phyloP scores from a whole-genome alignment of 2,888 invertebrate species.

The Dendrolimus pini region DNA sequence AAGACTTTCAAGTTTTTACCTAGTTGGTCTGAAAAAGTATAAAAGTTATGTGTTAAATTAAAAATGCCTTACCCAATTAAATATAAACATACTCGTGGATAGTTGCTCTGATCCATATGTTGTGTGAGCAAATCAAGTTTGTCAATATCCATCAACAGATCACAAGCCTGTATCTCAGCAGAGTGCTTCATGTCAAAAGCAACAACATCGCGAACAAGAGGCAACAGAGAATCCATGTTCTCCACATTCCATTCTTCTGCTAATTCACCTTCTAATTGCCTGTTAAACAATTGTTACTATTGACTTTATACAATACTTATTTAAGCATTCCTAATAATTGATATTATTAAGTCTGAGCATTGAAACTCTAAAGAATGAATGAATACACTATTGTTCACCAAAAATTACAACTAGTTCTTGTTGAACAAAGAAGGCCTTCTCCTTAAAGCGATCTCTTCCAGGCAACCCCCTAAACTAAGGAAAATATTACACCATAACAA shows the following conservation, averaged over 20 bases:
- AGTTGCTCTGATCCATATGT: slow-evolving; percentile 92
- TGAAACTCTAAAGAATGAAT: neutral
- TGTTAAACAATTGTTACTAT: slow-evolving; percentile 28
- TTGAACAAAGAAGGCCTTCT: no score
- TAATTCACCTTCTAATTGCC: slow-evolving; percentile 93
- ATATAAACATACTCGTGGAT: slow-evolving; percentile 95
- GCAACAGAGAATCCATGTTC: slow-evolving; percentile 79
- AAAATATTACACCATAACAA: no score
- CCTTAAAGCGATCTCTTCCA: no score
- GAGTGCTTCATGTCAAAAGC: slow-evolving; percentile 98
- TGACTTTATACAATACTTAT: neutral
- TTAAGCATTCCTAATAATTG: no score
- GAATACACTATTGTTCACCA: neutral
- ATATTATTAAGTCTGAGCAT: no score
- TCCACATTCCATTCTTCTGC: slow-evolving; percentile 87
- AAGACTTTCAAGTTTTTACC: no score
- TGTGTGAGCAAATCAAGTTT: slow-evolving; percentile 88
- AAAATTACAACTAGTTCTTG: no score
- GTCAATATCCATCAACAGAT: slow-evolving; percentile 98
- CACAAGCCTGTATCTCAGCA: slow-evolving; percentile 99
- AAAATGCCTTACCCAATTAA: slow-evolving; percentile 73
- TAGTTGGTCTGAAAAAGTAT: no score
- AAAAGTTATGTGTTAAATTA: no score
- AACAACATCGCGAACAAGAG: slow-evolving; percentile 91
- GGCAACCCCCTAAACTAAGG: no score